Conservation (phyloP, 2,797 vertebrate genomes). For the Ptychobarbus kaznakovi region DNA sequence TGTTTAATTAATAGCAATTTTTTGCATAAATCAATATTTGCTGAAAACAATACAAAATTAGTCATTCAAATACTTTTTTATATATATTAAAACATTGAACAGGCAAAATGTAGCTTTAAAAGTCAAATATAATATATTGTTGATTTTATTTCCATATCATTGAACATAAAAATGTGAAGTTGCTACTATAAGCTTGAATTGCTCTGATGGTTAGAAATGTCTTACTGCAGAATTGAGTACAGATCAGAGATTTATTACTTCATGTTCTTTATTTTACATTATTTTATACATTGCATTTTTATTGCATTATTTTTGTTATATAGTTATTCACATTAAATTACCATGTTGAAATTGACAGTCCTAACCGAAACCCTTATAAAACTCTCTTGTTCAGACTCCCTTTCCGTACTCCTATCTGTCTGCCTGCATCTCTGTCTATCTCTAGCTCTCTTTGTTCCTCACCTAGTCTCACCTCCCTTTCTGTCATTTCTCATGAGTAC, state of each 20-base stretch:
- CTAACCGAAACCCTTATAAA: not conserved
- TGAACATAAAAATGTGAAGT: not conserved
- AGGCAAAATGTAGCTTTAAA: not conserved
- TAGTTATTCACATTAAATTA: not conserved
- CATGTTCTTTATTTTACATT: not conserved
- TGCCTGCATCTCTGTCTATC: not conserved
- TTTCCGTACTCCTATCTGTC: not conserved
- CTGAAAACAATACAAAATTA: not conserved
- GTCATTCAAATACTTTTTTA: not conserved
- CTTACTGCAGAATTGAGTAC: not conserved
- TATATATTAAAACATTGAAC: not conserved
- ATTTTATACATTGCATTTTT: not conserved
- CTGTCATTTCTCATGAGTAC: constrained; percentile 10
- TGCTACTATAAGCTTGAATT: not conserved
- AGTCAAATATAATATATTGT: not conserved
- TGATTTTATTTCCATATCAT: not conserved
- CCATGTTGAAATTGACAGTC: not conserved
- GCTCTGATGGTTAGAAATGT: not conserved
- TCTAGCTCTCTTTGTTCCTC: not conserved
- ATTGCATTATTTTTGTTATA: not conserved
- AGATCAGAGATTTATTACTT: not conserved
- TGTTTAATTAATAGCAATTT: not conserved
- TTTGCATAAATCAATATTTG: not conserved
- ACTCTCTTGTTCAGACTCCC: not conserved
- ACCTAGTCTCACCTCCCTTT: constrained; percentile 17